phyloP scores from a whole-genome alignment of 92 coral and sea anemone genomes.

The Virgularia gustaviana region DNA sequence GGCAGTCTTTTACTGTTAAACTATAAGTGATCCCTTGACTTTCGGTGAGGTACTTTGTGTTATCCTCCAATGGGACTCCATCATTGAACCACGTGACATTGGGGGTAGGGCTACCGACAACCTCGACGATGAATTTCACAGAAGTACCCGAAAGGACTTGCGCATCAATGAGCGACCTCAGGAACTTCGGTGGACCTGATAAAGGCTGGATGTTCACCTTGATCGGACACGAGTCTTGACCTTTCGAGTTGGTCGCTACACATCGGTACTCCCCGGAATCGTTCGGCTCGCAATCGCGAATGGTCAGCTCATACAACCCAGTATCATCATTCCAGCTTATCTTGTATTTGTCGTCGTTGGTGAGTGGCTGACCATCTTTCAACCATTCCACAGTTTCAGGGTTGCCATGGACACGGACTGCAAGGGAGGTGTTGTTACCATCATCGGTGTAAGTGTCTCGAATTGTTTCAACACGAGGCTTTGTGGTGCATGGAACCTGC shows the following conservation, averaged over 20 bases:
- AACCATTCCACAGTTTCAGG: slow-evolving; percentile 86
- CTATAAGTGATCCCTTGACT: slow-evolving; percentile 88
- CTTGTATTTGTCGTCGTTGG: slow-evolving; percentile 60
- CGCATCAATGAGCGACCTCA: slow-evolving; percentile 64
- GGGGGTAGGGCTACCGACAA: slow-evolving; percentile 92
- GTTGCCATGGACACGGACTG: slow-evolving; percentile 75
- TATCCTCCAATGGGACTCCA: slow-evolving; percentile 62
- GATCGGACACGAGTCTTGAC: slow-evolving; percentile 77
- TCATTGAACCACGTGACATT: slow-evolving; percentile 77
- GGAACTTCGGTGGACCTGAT: slow-evolving; percentile 81
- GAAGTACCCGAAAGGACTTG: slow-evolving; percentile 83
- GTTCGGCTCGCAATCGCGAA: slow-evolving; percentile 73
- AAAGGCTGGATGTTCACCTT: slow-evolving; percentile 80
- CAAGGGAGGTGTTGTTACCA: slow-evolving; percentile 45
- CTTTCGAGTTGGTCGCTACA: slow-evolving; percentile 73
- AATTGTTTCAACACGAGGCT: slow-evolving; percentile 38
- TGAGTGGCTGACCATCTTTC: slow-evolving; percentile 76
- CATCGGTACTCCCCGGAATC: slow-evolving; percentile 94
- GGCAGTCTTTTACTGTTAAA: slow-evolving; percentile 71
- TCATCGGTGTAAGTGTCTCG: slow-evolving; percentile 34
- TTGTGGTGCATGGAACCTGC: slow-evolving; percentile 5
- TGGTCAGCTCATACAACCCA: slow-evolving; percentile 58
- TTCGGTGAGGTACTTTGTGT: slow-evolving; percentile 56
- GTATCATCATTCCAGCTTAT: slow-evolving; percentile 72
- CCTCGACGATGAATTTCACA: slow-evolving; percentile 85